A percentile compares a stretch with the other conserved stretches of the same genome.
Evolutionary conservation across 2,113 vertebrate genomes (phyloP).

Genomic region (Myotis lucifugus): DNA sequence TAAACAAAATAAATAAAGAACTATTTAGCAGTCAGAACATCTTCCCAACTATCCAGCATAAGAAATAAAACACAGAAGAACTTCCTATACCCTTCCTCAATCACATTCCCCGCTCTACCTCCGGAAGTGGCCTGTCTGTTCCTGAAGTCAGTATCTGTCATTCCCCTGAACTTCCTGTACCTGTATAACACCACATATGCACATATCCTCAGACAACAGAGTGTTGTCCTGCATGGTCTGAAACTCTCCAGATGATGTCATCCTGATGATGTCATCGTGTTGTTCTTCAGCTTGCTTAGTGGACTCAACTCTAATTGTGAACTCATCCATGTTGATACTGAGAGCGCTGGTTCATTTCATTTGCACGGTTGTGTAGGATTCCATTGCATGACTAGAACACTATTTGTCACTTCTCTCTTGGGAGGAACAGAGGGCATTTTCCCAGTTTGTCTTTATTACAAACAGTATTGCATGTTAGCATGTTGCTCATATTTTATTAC

Average conservation of each 20-base stretch:
- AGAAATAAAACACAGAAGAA: neutral
- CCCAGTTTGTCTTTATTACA: neutral
- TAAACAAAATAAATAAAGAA: slow-evolving; percentile 16
- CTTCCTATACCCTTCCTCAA: neutral
- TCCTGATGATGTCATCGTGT: neutral
- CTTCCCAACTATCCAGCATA: neutral
- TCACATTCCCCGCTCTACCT: neutral
- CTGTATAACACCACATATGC: neutral
- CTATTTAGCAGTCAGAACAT: neutral
- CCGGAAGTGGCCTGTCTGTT: neutral
- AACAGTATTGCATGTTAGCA: neutral
- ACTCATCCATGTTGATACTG: neutral
- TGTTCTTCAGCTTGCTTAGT: neutral
- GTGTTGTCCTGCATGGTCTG: neutral
- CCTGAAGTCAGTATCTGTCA: neutral
- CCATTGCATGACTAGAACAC: neutral
- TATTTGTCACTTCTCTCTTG: neutral
- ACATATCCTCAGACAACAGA: neutral
- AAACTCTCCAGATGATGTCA: neutral
- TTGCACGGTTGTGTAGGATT: neutral
- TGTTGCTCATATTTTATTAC: neutral
- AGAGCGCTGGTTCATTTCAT: neutral
- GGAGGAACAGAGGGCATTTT: neutral
- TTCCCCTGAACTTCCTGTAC: neutral
- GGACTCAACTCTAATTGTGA: neutral